Base-by-base conservation (phyloP, 2,888 invertebrate genomes). In the Lepidocyrtoides sp. region DNA sequence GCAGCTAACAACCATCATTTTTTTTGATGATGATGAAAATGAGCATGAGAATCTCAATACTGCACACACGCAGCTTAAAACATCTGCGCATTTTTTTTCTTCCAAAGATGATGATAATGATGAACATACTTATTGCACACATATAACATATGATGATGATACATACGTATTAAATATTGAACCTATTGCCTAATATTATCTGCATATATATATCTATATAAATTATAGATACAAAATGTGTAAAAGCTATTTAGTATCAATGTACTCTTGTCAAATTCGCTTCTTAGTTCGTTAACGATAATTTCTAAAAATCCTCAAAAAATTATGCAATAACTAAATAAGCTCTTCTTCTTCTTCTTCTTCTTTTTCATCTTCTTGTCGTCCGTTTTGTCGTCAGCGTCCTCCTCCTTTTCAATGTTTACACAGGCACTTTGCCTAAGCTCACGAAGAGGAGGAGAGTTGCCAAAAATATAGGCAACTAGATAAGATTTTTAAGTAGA, bases 351-450 rank as follows among this genome's bases (percentile, higher is more conserved):
- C 54, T 79, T 48, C 48, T 10, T 48, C 48, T 48, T n/a, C 48
- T n/a, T n/a, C 48, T 20, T n/a, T 14, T 20, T 79, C 26, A 60
- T 85, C 69, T 85, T 75, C 60, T 44, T 86, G 44, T 86, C 77
- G 79, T 69, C 63, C 51, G 51, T 51, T 51, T 51, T 12, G 23
- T 32, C 69, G 51, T 69, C 66, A 29, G n/a, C 89, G 88, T 88
- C 84, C 88, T 92, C 87, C 82, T 63, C 63, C 75, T 36, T 79
- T 63, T 82, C 48, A 44, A 60, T 94, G 94, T 94, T 94, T 93
- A 93, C 92, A 93, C 92, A 93, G 94, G 94, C 94, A 94, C 69
- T 57, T 81, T 94, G 94, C 94, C 94, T 93, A 94, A 92, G 72
- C 92, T 93, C 92, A 92, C 63, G 26, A 82, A 79, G 57, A 32